Conservation (phyloP, 2,888 invertebrate genomes). For the Micropterix aruncella region DNA sequence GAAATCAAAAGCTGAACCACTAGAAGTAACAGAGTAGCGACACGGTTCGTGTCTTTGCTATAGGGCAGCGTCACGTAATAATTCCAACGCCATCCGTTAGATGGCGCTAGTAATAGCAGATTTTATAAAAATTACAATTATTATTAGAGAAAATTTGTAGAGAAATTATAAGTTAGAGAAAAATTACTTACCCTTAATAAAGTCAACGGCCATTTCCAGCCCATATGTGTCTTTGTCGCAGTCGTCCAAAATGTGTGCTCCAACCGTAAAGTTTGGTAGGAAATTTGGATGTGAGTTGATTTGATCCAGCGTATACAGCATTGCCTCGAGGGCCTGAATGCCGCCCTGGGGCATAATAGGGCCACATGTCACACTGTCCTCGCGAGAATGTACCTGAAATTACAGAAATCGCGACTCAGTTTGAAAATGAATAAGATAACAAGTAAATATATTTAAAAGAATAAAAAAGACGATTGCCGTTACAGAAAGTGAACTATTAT, state of each 20-base stretch:
- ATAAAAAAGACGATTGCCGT: too few species aligned
- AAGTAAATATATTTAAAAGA: too few species aligned
- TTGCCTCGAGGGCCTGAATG: conserved; percentile 78
- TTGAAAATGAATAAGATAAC: background rate
- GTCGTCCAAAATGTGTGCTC: conserved; percentile 83
- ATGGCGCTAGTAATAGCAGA: too few species aligned
- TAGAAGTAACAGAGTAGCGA: too few species aligned
- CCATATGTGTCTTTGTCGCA: conserved; percentile 95
- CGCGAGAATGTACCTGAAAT: conserved; percentile 62
- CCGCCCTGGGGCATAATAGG: conserved; percentile 91
- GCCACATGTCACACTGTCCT: conserved; percentile 78
- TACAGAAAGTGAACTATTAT: too few species aligned
- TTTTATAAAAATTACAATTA: too few species aligned
- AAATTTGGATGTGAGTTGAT: conserved; percentile 43
- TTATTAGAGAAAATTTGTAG: too few species aligned
- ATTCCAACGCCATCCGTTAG: too few species aligned
- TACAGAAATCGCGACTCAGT: conserved; percentile 1
- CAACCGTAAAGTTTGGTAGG: conserved; percentile 55
- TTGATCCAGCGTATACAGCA: conserved; percentile 80
- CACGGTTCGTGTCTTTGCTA: too few species aligned
- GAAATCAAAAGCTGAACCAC: too few species aligned
- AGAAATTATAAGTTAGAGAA: too few species aligned
- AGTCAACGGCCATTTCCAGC: conserved; percentile 89
- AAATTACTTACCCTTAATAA: conserved; percentile 83
- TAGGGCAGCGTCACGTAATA: too few species aligned